Evolutionary conservation across 2,797 vertebrate species (phyloP), one percentile per base, ranked within the genome.

Genomic region (Cryptoblepharus egeriae): DNA sequence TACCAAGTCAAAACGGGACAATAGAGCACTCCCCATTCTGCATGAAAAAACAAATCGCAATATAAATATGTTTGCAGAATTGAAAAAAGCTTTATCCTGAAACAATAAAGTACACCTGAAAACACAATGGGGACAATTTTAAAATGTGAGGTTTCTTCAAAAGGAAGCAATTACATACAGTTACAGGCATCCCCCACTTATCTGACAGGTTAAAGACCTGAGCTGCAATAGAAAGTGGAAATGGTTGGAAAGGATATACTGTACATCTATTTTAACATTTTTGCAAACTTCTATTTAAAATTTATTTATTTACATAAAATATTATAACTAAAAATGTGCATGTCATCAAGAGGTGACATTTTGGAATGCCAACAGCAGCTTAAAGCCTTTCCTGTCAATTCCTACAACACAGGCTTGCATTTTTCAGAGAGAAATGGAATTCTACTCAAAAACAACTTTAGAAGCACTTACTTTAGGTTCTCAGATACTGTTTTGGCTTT

Each of bases 401-500:
- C 67, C 37, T 69, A 42, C 22, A 26, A 42, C 26, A 10, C 22
- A 42, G 10, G 2, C 9, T 42, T 28, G 24, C 37, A 42, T 69
- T 69, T 69, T 69, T 69, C 37, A 42, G 24, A 24, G 10, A 69
- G 11, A 35, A 26, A 18, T 9, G 67, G 18, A 42, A 24, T 26
- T 11, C 37, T 35, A 69, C 67, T 12, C 10, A 13, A 2, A 55
- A n/a, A 32, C 37, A 77, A 52, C 79, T 81, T 80, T 91, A 67
- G 8, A 78, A 90, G 20, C 7, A 86, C 97, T 95, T 95, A 99
- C 98, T 98, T 99, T 77, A 99, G 93, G 86, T 99, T 99, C 93
- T 99, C 99, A 55, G 98, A 99, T 45, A 99, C 99, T 0, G 98
- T 99, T 94, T 98, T 99, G 79, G 96, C 97, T 93, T 98, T 97